These are phyloP conservation scores for Drosophila carrolli DNA, from an alignment of 1,140 invertebrate genomes.

Conservation along the genomic window DNA sequence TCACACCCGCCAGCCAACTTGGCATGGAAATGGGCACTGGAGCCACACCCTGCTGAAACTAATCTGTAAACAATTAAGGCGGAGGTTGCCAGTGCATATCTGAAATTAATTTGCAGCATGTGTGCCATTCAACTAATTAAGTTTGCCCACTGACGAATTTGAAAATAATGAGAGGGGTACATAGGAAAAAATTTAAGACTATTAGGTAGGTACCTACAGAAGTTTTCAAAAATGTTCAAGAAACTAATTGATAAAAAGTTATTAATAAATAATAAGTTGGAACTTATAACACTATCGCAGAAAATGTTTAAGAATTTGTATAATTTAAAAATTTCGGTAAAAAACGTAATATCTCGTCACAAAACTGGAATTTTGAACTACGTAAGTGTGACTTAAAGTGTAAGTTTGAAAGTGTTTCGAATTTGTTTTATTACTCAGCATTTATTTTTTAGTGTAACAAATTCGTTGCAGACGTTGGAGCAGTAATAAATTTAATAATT, in stretches of 20 bases:
- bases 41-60: conserved; percentile 72
- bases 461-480: conserved; percentile 24
- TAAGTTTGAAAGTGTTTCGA: conserved; percentile 4
- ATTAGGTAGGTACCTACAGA: too few relatives aligned
- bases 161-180: conserved; percentile 7
- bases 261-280: too few relatives aligned
- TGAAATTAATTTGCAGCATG: conserved; percentile 76
- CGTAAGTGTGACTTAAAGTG: neutral
- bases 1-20: conserved; percentile 57
- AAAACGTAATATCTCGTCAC: neutral
- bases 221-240: too few relatives aligned
- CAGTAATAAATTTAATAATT: conserved; percentile 43
- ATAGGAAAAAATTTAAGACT: neutral
- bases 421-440: neutral
- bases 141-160: conserved; percentile 37
- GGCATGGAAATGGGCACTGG: conserved; percentile 5
- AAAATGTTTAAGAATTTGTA: too few relatives aligned
- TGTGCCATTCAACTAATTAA: conserved; percentile 70
- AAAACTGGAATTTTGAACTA: neutral
- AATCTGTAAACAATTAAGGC: conserved; percentile 77
- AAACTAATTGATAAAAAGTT: too few relatives aligned
- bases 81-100: conserved; percentile 41
- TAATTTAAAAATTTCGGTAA: too few relatives aligned
- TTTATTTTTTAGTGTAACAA: neutral
- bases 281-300: too few relatives aligned